These are phyloP conservation scores for Leucoptera coffeella DNA, from an alignment of 2,888 invertebrate species.

Conservation along the genomic window DNA sequence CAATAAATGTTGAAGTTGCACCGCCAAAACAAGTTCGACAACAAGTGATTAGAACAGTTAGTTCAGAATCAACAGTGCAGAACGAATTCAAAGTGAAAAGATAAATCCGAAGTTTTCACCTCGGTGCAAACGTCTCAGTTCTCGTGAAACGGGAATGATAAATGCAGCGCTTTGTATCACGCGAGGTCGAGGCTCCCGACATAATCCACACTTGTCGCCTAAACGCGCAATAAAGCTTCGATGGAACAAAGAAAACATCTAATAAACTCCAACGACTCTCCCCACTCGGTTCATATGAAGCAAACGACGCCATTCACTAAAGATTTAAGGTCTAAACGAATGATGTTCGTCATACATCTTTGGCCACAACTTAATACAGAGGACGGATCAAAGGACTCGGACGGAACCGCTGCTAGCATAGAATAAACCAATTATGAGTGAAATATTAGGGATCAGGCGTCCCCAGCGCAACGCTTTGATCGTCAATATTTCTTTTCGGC, in stretches of 20 bases:
- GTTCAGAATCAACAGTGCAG: too few relatives aligned
- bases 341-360: constrained; percentile 42
- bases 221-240: constrained; percentile 2
- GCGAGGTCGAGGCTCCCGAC: neutral
- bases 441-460: constrained; percentile 51
- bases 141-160: too few relatives aligned
- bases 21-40: too few relatives aligned
- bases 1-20: too few relatives aligned
- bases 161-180: too few relatives aligned
- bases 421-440: constrained; percentile 55
- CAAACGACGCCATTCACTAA: constrained; percentile 30
- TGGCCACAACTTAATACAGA: constrained; percentile 41
- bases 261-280: constrained; percentile 11
- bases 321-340: constrained; percentile 32
- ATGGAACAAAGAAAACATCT: constrained; percentile 3
- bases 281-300: constrained; percentile 12
- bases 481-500: constrained; percentile 33
- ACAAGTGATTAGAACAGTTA: too few relatives aligned
- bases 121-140: neutral
- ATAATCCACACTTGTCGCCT: constrained; percentile 3
- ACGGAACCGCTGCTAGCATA: constrained; percentile 45
- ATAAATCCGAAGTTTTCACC: neutral
- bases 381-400: constrained; percentile 42
- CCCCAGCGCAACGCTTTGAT: constrained; percentile 26
- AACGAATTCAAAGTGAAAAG: too few relatives aligned